Conservation (phyloP, 1,140 invertebrate species). For the Coenobita brevimanus region DNA sequence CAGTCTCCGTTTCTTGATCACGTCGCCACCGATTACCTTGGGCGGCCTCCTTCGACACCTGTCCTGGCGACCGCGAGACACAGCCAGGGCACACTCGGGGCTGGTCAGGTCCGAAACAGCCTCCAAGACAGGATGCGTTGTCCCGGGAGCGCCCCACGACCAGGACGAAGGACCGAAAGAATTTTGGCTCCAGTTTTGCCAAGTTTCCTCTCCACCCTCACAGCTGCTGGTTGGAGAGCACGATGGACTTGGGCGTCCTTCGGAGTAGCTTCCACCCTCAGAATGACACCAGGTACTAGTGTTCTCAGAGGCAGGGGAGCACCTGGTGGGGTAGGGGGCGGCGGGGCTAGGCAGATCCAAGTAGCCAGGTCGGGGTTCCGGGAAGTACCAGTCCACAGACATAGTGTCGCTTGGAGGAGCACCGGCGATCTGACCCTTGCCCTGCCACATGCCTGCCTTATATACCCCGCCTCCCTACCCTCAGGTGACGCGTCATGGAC, state of each 20-base stretch:
- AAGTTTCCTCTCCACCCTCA: background rate
- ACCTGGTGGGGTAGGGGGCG: conserved; percentile 49
- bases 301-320: conserved; percentile 18
- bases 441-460: conserved; percentile 59
- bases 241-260: conserved; percentile 46
- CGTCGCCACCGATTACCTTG: too few species aligned
- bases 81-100: too few species aligned
- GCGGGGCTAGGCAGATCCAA: conserved; percentile 38
- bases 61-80: too few species aligned
- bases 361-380: conserved; percentile 32
- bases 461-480: background rate
- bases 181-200: conserved; percentile 29
- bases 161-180: conserved; percentile 21
- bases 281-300: conserved; percentile 22
- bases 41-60: too few species aligned
- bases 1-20: too few species aligned
- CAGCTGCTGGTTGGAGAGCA: conserved; percentile 49
- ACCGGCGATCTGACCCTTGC: conserved; percentile 58
- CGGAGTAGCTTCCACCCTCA: conserved; percentile 31
- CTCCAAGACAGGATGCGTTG: too few species aligned
- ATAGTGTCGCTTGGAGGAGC: conserved; percentile 21
- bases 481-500: too few species aligned
- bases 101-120: too few species aligned
- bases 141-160: too few species aligned
- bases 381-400: conserved; percentile 62